Percentiles rank a stretch among this genome's conserved stretches.
Evolutionary conservation across 2,113 vertebrate genomes (phyloP).

Genomic region (Uria lomvia): DNA sequence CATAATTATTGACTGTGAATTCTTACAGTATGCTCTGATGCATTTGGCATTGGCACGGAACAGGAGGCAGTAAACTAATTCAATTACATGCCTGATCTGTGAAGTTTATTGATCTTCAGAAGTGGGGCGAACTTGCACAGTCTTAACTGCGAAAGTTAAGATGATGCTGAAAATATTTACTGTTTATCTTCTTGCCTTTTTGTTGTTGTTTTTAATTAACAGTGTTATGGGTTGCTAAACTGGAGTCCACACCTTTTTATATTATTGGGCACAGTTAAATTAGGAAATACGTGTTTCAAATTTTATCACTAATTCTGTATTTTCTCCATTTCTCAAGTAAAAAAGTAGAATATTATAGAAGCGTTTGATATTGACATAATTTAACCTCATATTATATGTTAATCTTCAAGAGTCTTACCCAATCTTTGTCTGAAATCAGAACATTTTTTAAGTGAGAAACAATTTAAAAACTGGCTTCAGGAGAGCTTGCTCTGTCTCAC

Average conservation of each 20-base stretch:
- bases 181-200: neutral
- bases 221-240: neutral
- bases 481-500: neutral
- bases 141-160: neutral
- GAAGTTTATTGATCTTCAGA: constrained; percentile 50
- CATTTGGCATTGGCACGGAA: constrained; percentile 27
- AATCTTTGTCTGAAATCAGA: neutral
- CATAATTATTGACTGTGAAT: constrained; percentile 38
- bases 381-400: neutral
- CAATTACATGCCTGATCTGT: constrained; percentile 54
- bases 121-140: neutral
- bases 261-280: neutral
- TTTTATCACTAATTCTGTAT: neutral
- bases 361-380: neutral
- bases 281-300: neutral
- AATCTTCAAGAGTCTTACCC: neutral
- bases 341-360: neutral
- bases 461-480: neutral
- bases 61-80: constrained; percentile 37
- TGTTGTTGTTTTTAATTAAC: neutral
- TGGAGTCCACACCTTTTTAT: neutral
- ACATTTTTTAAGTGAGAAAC: neutral
- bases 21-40: constrained; percentile 11
- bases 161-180: neutral
- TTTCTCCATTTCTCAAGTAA: neutral